Evolutionary conservation across 2,113 vertebrate species (phyloP).

Genomic region (Pelecanus crispus): DNA sequence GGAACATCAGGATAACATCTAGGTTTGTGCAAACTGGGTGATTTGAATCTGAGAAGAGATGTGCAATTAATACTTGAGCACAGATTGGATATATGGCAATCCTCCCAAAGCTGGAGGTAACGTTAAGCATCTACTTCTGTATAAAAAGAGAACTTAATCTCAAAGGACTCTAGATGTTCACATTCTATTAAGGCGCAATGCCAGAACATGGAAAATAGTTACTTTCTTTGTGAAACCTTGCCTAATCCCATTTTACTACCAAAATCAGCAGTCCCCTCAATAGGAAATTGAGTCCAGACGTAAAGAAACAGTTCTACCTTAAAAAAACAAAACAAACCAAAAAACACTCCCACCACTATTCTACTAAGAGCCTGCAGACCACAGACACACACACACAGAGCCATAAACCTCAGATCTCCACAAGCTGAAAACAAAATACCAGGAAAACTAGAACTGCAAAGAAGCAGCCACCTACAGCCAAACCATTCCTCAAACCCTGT

Average conservation of each 20-base stretch:
- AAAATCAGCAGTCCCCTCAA: background rate
- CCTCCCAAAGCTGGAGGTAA: background rate
- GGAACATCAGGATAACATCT: background rate
- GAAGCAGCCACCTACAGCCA: background rate
- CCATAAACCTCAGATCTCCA: background rate
- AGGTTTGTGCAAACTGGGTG: background rate
- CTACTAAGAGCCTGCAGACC: background rate
- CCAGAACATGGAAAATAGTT: background rate
- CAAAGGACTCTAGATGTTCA: background rate
- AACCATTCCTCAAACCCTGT: background rate
- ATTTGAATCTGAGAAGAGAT: background rate
- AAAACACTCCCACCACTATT: background rate
- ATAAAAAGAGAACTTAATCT: background rate
- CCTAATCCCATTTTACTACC: background rate
- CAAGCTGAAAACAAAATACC: background rate
- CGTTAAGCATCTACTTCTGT: background rate
- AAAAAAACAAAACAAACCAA: background rate
- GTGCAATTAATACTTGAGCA: constrained; percentile 2
- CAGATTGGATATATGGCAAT: background rate
- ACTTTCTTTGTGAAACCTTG: background rate
- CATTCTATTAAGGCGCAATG: background rate
- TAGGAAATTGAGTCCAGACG: background rate
- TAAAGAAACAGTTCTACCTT: background rate
- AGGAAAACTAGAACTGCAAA: background rate
- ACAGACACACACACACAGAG: background rate